Evolutionary conservation across 2,888 invertebrate genomes (phyloP), one percentile per base, ranked within the genome.

Genomic region (Eilema depressum): DNA sequence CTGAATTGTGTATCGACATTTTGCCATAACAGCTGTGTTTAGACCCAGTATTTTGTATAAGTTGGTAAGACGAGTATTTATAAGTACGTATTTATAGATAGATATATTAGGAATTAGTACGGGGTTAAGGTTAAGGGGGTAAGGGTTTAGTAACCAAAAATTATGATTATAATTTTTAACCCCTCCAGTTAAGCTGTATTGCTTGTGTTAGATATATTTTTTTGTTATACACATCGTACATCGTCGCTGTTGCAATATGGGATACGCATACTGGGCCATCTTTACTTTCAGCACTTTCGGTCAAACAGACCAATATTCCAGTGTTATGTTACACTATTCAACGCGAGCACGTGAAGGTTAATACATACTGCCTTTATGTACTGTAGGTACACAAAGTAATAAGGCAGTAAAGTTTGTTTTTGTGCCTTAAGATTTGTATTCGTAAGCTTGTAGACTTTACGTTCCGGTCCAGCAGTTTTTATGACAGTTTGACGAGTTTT

Each of bases 401-500:
- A n/a, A 59, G 26, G 23, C 26, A 59, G 26, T 25, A 26, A 26
- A 26, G 25, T 59, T 59, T 59, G 59, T 59, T 59, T 26, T 59
- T 59, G 59, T 59, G 10, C 53, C 53, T 53, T 53, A n/a, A n/a
- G 53, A 53, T 53, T 53, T 53, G 53, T 53, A 53, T 53, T 53
- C n/a, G 53, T 53, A 53, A 53, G 53, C 53, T n/a, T 53, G 53
- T 53, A n/a, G 53, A 53, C 10, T 53, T n/a, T 53, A 53, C 53
- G 53, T 53, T 53, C 53, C 53, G n/a, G 53, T 53, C n/a, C n/a
- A 53, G n/a, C 53, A 53, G 53, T 53, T 53, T 47, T 53, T 53
- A 53, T 53, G 53, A 53, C 53, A 53, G 53, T 53, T 53, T 53
- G 53, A 53, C 53, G 53, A 53, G n/a, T 53, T 53, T 53, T n/a